Conservation (phyloP, 2,113 vertebrate genomes). For the Myotis davidii region DNA sequence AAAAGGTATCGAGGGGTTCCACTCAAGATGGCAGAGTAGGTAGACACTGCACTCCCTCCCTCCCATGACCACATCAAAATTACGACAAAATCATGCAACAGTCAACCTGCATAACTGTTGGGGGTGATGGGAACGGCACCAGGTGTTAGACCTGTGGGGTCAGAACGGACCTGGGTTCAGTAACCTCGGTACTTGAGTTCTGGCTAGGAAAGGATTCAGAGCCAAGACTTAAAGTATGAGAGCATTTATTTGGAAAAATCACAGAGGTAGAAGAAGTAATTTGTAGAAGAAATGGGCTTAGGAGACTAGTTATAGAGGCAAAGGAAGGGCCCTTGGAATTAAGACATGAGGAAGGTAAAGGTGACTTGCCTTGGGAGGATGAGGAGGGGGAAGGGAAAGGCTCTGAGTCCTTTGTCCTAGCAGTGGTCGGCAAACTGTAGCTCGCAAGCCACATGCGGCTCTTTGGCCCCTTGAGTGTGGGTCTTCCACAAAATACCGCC, state of each 20-base stretch:
- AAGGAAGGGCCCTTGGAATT: neutral
- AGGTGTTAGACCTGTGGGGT: neutral
- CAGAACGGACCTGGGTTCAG: neutral
- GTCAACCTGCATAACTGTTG: neutral
- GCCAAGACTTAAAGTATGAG: neutral
- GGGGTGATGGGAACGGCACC: neutral
- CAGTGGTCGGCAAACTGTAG: too few species aligned
- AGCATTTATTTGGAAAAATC: neutral
- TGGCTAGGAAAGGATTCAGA: neutral
- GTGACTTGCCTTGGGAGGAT: neutral
- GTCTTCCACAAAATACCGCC: too few species aligned
- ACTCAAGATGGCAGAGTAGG: neutral
- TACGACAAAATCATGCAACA: neutral
- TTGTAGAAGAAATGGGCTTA: neutral
- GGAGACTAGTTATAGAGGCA: neutral
- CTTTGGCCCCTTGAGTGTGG: too few species aligned
- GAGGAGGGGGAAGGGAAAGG: neutral
- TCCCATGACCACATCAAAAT: neutral
- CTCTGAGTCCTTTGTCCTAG: neutral
- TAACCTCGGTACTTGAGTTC: neutral
- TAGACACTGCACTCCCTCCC: neutral
- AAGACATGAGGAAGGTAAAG: neutral
- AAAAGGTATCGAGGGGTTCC: neutral
- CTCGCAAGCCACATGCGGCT: too few species aligned
- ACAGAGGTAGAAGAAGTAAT: neutral